These are phyloP conservation scores for Orussus abietinus DNA, from an alignment of 1,140 invertebrate genomes.

Conservation along the genomic window DNA sequence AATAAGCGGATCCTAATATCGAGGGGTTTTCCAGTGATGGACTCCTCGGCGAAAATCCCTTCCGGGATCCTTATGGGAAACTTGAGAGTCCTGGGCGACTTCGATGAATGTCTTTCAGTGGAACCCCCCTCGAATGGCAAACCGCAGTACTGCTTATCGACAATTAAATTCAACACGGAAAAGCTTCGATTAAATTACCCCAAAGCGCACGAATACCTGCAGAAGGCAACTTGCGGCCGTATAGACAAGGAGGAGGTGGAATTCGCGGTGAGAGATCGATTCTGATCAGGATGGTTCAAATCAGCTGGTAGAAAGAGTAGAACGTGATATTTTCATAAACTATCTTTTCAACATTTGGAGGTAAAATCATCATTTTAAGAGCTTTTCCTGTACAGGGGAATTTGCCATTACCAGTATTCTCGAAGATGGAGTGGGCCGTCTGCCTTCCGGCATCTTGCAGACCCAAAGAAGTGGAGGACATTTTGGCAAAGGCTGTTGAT, in stretches of 20 bases:
- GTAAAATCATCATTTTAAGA: too few species aligned
- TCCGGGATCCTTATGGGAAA: conserved; percentile 31
- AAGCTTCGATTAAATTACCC: neutral
- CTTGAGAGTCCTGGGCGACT: conserved; percentile 30
- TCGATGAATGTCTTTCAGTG: conserved; percentile 29
- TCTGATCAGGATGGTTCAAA: neutral
- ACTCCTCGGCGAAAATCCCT: conserved; percentile 32
- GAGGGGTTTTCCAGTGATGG: conserved; percentile 37
- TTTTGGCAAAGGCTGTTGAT: conserved; percentile 17
- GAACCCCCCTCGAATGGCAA: neutral
- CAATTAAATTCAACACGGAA: neutral
- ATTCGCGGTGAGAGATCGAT: too few species aligned
- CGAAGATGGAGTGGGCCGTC: conserved; percentile 36
- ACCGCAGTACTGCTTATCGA: neutral
- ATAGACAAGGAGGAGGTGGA: too few species aligned
- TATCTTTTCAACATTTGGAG: neutral
- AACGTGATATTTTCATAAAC: neutral
- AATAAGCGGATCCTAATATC: too few species aligned
- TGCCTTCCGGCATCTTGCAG: conserved; percentile 37
- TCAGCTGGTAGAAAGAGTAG: neutral
- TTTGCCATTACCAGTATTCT: conserved; percentile 28
- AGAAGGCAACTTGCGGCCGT: neutral
- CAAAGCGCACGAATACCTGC: neutral
- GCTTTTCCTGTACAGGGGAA: neutral
- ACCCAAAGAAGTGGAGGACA: conserved; percentile 26